Conservation (phyloP, 2,797 vertebrate species). For the Ptychadena robeensis region DNA sequence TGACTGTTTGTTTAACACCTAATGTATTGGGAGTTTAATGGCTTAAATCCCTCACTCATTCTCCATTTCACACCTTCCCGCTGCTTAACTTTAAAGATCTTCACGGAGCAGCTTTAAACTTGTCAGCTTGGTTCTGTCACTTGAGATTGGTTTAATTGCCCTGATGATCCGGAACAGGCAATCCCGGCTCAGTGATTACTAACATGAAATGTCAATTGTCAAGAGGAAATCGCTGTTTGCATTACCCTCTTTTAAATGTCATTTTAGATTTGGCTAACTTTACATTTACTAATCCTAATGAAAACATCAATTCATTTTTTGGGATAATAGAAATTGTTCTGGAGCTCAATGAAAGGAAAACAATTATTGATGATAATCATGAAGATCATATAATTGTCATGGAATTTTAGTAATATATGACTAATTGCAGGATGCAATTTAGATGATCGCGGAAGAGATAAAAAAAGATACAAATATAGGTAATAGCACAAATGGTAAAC, state of each 20-base stretch:
- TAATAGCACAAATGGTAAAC: background rate
- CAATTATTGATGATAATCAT: background rate
- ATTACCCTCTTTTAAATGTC: background rate
- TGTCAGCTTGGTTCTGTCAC: conserved; percentile 50
- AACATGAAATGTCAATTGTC: conserved; percentile 38
- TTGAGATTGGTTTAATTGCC: conserved; percentile 47
- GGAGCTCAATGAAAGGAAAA: background rate
- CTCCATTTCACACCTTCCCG: conserved; percentile 56
- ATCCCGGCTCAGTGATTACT: conserved; percentile 35
- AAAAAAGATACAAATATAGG: background rate
- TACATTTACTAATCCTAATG: conserved; percentile 26
- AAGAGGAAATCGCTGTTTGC: conserved; percentile 4
- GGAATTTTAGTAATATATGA: background rate
- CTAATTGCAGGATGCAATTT: too few species aligned
- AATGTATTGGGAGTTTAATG: conserved; percentile 60
- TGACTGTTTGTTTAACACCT: conserved; percentile 62
- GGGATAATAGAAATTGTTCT: background rate
- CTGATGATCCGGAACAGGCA: conserved; percentile 19
- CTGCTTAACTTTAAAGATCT: conserved; percentile 47
- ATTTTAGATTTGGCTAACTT: conserved; percentile 3
- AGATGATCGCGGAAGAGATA: background rate
- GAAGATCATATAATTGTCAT: background rate
- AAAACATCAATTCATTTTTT: conserved; percentile 30
- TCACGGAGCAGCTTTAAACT: conserved; percentile 19
- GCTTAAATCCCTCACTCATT: conserved; percentile 47